These are phyloP conservation scores for Dinoponera quadriceps DNA, from an alignment of 1,140 invertebrate species.

Conservation along the genomic window DNA sequence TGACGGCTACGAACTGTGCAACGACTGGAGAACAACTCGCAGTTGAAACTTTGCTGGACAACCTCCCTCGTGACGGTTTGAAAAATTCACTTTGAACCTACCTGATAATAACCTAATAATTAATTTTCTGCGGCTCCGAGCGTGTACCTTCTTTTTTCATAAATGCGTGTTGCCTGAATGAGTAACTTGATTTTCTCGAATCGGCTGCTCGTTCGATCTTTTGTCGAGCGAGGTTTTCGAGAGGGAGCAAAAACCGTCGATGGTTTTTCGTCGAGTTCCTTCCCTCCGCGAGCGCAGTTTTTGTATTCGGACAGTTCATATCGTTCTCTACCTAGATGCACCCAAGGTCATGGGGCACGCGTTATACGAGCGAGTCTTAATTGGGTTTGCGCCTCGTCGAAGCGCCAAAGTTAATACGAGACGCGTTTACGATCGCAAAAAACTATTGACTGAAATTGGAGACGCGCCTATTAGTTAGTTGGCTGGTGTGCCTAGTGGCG, in stretches of 20 bases:
- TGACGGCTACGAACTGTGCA: conserved; percentile 36
- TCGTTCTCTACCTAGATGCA: conserved; percentile 37
- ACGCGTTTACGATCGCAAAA: conserved; percentile 83
- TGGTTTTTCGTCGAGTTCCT: not conserved
- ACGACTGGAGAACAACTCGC: conserved; percentile 14
- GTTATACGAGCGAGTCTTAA: conserved; percentile 76
- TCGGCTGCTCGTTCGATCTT: not conserved
- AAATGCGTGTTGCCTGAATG: not conserved
- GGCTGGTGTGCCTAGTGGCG: conserved; percentile 61
- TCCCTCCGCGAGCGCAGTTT: conserved; percentile 4
- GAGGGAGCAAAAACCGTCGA: not conserved
- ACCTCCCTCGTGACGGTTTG: not conserved
- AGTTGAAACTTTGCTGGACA: not conserved
- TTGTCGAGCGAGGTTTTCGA: not conserved
- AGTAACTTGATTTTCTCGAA: conserved; percentile 1
- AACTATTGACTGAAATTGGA: conserved; percentile 83
- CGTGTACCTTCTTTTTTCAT: not conserved
- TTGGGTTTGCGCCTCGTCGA: conserved; percentile 75
- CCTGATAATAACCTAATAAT: not conserved
- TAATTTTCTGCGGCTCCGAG: not conserved
- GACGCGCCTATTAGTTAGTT: conserved; percentile 75
- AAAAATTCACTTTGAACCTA: not conserved
- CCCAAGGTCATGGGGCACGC: conserved; percentile 61
- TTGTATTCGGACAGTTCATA: conserved; percentile 44
- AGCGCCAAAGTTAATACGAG: conserved; percentile 77